Conservation (phyloP, 2,888 invertebrate genomes). For the Hirtodrosophila confusa region DNA sequence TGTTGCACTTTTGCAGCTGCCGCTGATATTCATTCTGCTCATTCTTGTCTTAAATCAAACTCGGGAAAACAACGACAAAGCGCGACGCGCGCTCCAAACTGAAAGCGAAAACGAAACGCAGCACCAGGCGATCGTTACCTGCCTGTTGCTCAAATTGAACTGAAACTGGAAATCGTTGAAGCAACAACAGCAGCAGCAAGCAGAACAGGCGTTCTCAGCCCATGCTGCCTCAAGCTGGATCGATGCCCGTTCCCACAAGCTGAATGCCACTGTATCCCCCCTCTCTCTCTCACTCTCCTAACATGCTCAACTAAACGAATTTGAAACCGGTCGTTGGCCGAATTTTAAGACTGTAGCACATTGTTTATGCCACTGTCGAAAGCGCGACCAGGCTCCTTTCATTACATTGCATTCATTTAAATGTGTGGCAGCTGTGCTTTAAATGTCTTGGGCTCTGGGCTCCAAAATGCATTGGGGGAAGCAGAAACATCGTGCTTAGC, state of each 20-base stretch:
- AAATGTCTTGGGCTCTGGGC: constrained; percentile 26
- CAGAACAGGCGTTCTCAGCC: constrained; percentile 34
- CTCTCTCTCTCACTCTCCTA: background rate
- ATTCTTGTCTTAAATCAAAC: constrained; percentile 63
- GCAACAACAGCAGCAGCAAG: constrained; percentile 13
- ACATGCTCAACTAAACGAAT: constrained; percentile 4
- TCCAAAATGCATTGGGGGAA: constrained; percentile 9
- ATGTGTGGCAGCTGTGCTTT: constrained; percentile 64
- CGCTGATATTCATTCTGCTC: constrained; percentile 57
- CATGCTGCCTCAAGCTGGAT: constrained; percentile 46
- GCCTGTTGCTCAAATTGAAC: constrained; percentile 76
- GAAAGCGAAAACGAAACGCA: constrained; percentile 63
- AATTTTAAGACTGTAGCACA: constrained; percentile 72
- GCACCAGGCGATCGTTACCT: constrained; percentile 57
- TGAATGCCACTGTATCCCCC: constrained; percentile 24
- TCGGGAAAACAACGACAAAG: constrained; percentile 2
- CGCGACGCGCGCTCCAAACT: constrained; percentile 25
- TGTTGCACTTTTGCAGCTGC: constrained; percentile 77
- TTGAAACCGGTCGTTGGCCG: constrained; percentile 71
- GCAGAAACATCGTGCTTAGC: constrained; percentile 56
- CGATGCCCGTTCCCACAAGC: constrained; percentile 54
- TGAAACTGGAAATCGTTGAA: constrained; percentile 77
- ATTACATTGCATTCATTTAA: constrained; percentile 52
- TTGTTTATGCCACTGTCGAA: constrained; percentile 61
- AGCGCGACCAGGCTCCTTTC: constrained; percentile 21